A percentile compares a stretch with the other conserved stretches of the same genome.
Conservation (phyloP, 92 coral and sea anemone species). For the Phenganax marumi region DNA sequence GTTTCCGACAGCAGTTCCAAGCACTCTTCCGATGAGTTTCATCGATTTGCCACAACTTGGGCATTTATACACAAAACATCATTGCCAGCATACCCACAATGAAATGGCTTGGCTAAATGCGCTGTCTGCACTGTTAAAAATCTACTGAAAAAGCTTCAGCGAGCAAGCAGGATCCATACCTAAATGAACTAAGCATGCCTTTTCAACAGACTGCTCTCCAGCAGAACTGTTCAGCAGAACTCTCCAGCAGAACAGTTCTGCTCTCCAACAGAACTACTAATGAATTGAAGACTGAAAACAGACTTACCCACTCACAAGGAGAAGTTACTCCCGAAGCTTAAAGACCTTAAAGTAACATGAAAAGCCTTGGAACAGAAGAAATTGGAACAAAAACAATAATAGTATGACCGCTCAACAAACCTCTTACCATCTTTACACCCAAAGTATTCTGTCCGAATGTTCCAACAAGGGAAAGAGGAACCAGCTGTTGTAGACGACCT, state of each 20-base stretch:
- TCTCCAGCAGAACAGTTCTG: no score
- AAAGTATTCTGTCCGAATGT: slow-evolving; percentile 20
- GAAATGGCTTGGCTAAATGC: slow-evolving; percentile 58
- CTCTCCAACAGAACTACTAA: slow-evolving; percentile 51
- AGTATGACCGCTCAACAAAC: slow-evolving; percentile 16
- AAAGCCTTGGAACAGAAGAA: neutral
- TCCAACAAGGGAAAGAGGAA: neutral
- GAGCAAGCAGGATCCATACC: slow-evolving; percentile 40
- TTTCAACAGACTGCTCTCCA: slow-evolving; percentile 28
- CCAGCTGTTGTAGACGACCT: slow-evolving; percentile 27
- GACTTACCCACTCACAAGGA: neutral
- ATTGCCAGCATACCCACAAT: slow-evolving; percentile 61
- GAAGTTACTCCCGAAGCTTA: slow-evolving; percentile 21
- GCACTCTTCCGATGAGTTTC: neutral
- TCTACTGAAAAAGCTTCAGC: slow-evolving; percentile 41
- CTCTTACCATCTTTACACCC: neutral
- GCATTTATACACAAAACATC: slow-evolving; percentile 56
- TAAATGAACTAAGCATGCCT: slow-evolving; percentile 30
- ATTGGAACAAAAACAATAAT: neutral
- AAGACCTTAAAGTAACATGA: neutral
- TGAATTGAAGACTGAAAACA: slow-evolving; percentile 31
- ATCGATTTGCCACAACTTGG: slow-evolving; percentile 23
- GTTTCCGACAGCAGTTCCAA: slow-evolving; percentile 52
- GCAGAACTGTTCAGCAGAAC: no score
- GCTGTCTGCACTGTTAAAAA: slow-evolving; percentile 55